These are phyloP conservation scores for Planococcus citri DNA, from an alignment of 1,140 invertebrate species.

Conservation along the genomic window DNA sequence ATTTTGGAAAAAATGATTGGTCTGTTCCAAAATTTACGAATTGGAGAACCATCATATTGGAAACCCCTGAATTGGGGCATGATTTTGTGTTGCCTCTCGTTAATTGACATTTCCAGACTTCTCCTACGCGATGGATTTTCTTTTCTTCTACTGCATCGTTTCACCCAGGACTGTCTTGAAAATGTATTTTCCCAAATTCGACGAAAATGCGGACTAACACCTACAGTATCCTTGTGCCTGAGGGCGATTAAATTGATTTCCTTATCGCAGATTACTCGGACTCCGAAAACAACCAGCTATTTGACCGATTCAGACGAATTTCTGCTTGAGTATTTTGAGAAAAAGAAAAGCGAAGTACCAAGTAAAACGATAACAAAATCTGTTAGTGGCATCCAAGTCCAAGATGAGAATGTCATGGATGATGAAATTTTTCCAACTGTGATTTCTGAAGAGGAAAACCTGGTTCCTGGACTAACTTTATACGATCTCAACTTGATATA, in stretches of 20 bases:
- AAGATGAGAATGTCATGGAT: not conserved
- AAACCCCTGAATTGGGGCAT: slow-evolving; percentile 18
- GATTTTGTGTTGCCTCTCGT: not conserved
- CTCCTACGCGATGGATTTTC: not conserved
- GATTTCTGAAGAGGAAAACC: not conserved
- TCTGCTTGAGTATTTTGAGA: not conserved
- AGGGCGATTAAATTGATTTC: slow-evolving; percentile 10
- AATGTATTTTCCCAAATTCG: slow-evolving; percentile 22
- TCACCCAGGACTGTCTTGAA: slow-evolving; percentile 21
- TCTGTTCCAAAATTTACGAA: not conserved
- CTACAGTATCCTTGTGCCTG: slow-evolving; percentile 9
- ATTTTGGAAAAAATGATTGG: not conserved
- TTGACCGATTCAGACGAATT: not conserved
- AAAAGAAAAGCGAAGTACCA: not conserved
- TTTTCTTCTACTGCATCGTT: slow-evolving; percentile 11
- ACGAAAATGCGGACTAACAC: slow-evolving; percentile 18
- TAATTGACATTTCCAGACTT: slow-evolving; percentile 18
- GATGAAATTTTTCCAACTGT: not conserved
- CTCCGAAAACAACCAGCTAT: not conserved
- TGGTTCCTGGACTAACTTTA: not conserved
- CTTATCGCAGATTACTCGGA: not conserved
- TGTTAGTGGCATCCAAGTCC: too few relatives aligned
- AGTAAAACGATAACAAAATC: not conserved
- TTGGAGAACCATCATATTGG: not conserved
- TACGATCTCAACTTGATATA: not conserved